Percentiles rank a stretch among this genome's conserved stretches.
phyloP scores from a whole-genome alignment of 2,113 vertebrate genomes.

The Stomatorhinus ivindoensis region DNA sequence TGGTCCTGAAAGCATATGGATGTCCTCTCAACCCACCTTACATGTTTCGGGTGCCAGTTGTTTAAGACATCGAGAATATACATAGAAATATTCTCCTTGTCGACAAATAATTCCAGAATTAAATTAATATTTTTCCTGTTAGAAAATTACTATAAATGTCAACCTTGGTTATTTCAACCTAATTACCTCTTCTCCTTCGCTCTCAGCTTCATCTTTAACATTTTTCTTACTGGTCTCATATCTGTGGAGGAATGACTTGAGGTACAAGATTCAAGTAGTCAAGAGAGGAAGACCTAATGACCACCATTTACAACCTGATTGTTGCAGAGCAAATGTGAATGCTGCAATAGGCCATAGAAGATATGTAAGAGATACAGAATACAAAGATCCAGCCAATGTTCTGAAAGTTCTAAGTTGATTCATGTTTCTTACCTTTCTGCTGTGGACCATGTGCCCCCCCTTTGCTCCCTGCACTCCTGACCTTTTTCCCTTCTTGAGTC shows the following conservation, averaged over 20 bases:
- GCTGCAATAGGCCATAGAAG: not conserved
- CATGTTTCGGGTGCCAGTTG: not conserved
- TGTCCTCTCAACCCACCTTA: not conserved
- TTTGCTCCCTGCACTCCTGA: not conserved
- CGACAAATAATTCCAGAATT: not conserved
- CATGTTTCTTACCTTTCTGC: constrained; percentile 8
- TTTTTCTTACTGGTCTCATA: not conserved
- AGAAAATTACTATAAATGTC: not conserved
- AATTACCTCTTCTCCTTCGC: constrained; percentile 3
- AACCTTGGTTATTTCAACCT: not conserved
- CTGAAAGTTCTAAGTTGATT: not conserved
- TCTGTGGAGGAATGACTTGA: not conserved
- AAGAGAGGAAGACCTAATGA: not conserved
- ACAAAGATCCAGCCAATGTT: not conserved
- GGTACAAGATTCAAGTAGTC: not conserved
- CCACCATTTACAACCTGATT: not conserved
- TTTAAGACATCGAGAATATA: not conserved
- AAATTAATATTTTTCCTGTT: not conserved
- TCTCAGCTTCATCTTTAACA: not conserved
- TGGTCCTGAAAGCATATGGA: constrained; percentile 6
- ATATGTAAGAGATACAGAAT: not conserved
- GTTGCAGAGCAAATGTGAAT: not conserved
- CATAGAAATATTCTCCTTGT: not conserved
- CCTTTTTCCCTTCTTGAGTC: not conserved
- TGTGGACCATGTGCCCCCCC: not conserved